Base-by-base conservation (phyloP, 2,888 invertebrate genomes). In the Aleiodes alternator region DNA sequence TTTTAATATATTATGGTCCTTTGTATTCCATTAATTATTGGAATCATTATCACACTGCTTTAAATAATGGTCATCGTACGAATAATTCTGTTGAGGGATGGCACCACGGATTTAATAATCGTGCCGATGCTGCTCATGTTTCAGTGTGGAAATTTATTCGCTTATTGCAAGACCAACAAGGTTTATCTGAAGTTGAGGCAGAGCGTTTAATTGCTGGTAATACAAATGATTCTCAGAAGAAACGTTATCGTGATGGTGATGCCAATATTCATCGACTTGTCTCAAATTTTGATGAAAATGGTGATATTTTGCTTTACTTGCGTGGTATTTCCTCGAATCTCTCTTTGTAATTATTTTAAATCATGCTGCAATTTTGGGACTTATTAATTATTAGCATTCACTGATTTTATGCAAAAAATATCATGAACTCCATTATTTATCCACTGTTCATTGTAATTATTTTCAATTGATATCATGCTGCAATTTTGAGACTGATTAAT, bases 331-430 rank as follows among this genome's bases (percentile, higher is more conserved):
- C 48, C 11, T 9, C 7, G 48, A 48, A 48, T 48, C 11, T 48
- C 2, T 9, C n/a, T 53, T 64, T 78, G 64, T 38, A 79, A 56
- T 48, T 48, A 9, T 48, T 48, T 23, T 23, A 23, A 1, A 23
- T 23, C 23, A 23, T 23, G 23, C 23, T 23, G 23, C 23, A 23
- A 23, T 23, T 23, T 23, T 23, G 23, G 2, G 23, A 23, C 1
- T 23, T 1, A 23, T 23, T 23, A 2, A 23, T 23, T 23, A 23
- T 1, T 23, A 23, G 23, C 23, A 23, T 23, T 23, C 2, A 23
- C 23, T 23, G 23, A 23, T 23, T 23, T 23, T 2, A 23, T 23
- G 23, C 2, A 2, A 23, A 23, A 23, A 23, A 23, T 23, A 23
- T 23, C 23, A 23, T 23, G 23, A 23, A 23, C 23, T 23, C 23